Percentiles rank a stretch among this genome's conserved stretches.
Evolutionary conservation across 64 coral and sea anemone genomes (phyloP).

Genomic region (Pocillopora verrucosa): DNA sequence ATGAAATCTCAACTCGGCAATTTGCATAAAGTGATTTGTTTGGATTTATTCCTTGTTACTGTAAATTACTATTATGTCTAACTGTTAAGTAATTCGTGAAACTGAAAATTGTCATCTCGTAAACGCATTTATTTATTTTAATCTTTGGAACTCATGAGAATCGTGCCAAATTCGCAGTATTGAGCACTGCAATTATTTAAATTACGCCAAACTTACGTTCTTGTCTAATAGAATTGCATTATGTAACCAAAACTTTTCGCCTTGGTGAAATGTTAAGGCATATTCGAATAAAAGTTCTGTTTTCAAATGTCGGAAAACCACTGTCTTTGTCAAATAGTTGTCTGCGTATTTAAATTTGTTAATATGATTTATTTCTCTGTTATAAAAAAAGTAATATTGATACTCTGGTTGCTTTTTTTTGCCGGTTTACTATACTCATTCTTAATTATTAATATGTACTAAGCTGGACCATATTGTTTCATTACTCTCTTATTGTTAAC

Average conservation of each 20-base stretch:
- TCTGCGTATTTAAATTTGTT: background rate
- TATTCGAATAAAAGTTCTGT: background rate
- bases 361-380: background rate
- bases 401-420: background rate
- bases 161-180: background rate
- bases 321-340: background rate
- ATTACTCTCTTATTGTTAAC: too few species aligned
- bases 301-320: background rate
- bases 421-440: background rate
- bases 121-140: background rate
- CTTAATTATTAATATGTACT: too few species aligned
- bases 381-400: background rate
- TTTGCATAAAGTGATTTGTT: constrained; percentile 26
- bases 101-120: background rate
- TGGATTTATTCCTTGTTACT: background rate
- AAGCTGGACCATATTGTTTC: too few species aligned
- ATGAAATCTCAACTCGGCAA: background rate
- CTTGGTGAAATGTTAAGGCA: background rate
- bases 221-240: background rate
- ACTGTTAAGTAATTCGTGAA: background rate
- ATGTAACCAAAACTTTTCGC: background rate
- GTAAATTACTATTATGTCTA: background rate
- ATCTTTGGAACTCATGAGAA: background rate
- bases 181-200: background rate
- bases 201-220: background rate